Evolutionary conservation across 2,888 invertebrate species (phyloP).

Genomic region (Tromatobia lineatoria): DNA sequence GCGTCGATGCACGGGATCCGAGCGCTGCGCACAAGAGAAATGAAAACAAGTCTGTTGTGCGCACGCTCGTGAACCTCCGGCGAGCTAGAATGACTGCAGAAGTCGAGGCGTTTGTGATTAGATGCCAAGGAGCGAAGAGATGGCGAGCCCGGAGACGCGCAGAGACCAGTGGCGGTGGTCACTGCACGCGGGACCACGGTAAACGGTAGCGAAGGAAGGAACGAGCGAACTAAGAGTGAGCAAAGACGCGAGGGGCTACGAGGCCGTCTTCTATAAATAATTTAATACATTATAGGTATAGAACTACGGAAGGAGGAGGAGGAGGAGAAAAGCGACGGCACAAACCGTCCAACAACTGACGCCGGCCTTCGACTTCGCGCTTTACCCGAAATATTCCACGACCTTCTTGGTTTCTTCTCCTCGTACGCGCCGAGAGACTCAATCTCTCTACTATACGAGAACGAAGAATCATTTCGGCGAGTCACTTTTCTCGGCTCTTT

Average conservation of each 20-base stretch:
- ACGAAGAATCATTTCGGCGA: slow-evolving; percentile 26
- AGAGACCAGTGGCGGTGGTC: slow-evolving; percentile 70
- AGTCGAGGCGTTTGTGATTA: background rate
- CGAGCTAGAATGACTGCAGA: background rate
- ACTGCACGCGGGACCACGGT: slow-evolving; percentile 79
- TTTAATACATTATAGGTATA: slow-evolving; percentile 74
- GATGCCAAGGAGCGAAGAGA: slow-evolving; percentile 5
- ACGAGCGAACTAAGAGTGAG: slow-evolving; percentile 47
- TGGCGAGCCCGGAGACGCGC: slow-evolving; percentile 51
- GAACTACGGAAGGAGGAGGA: background rate
- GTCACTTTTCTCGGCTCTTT: slow-evolving; percentile 35
- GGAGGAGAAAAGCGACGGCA: slow-evolving; percentile 41
- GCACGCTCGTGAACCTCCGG: background rate
- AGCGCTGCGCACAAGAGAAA: too few relatives aligned
- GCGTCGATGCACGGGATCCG: background rate
- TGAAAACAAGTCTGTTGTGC: background rate
- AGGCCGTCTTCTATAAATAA: slow-evolving; percentile 81
- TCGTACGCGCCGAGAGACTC: background rate
- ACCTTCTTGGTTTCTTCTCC: slow-evolving; percentile 58
- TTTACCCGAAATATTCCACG: slow-evolving; percentile 69
- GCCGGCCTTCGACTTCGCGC: slow-evolving; percentile 66
- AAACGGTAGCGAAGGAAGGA: slow-evolving; percentile 68
- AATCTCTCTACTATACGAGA: background rate
- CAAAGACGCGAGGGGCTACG: slow-evolving; percentile 66
- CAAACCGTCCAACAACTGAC: slow-evolving; percentile 62